These are phyloP conservation scores for Hipposideros armiger DNA, from an alignment of 2,113 vertebrate species.

Conservation along the genomic window DNA sequence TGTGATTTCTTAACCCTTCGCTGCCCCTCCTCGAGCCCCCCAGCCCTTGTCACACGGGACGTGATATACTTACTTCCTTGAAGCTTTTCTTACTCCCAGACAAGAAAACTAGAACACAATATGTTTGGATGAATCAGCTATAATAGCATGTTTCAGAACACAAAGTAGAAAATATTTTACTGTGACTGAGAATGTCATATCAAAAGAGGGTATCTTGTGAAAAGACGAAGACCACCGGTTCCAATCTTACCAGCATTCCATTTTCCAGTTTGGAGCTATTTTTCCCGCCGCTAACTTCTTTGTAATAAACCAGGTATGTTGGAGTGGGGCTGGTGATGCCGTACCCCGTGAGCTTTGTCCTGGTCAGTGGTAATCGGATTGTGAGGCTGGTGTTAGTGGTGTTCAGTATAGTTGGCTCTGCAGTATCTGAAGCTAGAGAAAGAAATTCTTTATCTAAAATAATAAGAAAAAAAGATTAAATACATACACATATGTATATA, in stretches of 20 bases:
- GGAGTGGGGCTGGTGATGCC: slow-evolving; percentile 75
- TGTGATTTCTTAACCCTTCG: too few species aligned
- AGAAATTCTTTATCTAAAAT: slow-evolving; percentile 87
- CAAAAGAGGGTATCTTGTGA: neutral
- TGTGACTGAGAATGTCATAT: neutral
- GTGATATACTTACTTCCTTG: neutral
- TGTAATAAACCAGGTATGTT: slow-evolving; percentile 83
- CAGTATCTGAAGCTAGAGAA: slow-evolving; percentile 30
- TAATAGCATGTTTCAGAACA: neutral
- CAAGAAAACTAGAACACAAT: neutral
- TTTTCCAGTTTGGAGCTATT: slow-evolving; percentile 56
- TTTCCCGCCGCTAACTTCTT: slow-evolving; percentile 14
- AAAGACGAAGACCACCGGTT: neutral
- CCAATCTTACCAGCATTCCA: slow-evolving; percentile 82
- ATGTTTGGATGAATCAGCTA: neutral
- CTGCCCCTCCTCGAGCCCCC: too few species aligned
- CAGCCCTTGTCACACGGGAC: too few species aligned
- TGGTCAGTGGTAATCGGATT: slow-evolving; percentile 77
- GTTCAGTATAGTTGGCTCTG: slow-evolving; percentile 79
- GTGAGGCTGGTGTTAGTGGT: slow-evolving; percentile 85
- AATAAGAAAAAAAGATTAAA: slow-evolving; percentile 44
- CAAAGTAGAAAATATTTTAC: neutral
- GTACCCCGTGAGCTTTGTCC: slow-evolving; percentile 69
- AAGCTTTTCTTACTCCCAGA: neutral
- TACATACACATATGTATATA: neutral